A percentile compares a stretch with the other conserved stretches of the same genome.
phyloP scores from a whole-genome alignment of 2,888 invertebrate species.

The Mythimna vitellina region DNA sequence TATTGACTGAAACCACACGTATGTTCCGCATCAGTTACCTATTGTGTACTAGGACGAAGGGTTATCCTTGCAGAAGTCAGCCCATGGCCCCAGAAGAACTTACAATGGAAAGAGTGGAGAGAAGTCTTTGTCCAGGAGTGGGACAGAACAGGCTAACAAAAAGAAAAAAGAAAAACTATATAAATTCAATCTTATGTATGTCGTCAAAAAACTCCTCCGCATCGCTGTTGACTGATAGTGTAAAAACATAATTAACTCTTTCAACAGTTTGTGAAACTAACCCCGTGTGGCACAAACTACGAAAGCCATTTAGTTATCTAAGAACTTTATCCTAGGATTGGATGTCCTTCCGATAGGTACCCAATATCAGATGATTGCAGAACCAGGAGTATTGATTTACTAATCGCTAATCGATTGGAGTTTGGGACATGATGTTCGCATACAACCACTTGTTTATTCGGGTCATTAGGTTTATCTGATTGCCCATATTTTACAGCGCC shows the following conservation, averaged over 20 bases:
- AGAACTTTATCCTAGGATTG: slow-evolving; percentile 5
- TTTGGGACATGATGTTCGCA: background rate
- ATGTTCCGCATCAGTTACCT: no score
- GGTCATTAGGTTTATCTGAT: slow-evolving; percentile 24
- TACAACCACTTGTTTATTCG: background rate
- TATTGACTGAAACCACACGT: no score
- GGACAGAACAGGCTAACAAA: no score
- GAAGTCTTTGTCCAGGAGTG: no score
- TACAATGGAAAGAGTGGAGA: no score
- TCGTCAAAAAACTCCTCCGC: no score
- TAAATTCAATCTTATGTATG: no score
- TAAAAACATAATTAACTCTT: slow-evolving; percentile 53
- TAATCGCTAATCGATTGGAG: slow-evolving; percentile 29
- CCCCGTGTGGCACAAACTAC: slow-evolving; percentile 8
- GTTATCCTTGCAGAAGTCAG: no score
- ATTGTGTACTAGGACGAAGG: no score
- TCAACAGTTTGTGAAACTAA: slow-evolving; percentile 44
- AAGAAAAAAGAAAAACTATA: no score
- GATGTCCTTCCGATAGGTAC: background rate
- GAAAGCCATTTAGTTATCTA: slow-evolving; percentile 9
- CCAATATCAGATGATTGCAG: background rate
- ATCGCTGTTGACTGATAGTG: no score
- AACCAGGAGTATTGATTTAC: slow-evolving; percentile 10
- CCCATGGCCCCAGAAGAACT: no score
- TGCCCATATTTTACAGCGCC: slow-evolving; percentile 1